Conservation (phyloP, 2,888 invertebrate species). For the Conistra vaccinii region DNA sequence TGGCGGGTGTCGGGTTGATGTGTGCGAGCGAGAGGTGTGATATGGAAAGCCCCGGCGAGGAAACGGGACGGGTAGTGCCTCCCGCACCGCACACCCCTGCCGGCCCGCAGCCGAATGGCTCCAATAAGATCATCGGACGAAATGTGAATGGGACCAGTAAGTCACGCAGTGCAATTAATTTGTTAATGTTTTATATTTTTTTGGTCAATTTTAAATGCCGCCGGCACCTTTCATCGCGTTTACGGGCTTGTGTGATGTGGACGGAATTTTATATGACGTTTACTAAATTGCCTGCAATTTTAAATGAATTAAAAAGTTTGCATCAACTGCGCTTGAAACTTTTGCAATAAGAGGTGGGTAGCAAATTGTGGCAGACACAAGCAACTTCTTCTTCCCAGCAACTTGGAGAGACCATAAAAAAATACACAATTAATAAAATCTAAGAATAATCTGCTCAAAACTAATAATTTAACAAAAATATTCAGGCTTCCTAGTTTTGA, state of each 20-base stretch:
- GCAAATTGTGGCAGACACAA: not conserved
- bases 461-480: not conserved
- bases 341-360: not conserved
- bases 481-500: not conserved
- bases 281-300: conserved; percentile 38
- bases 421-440: not conserved
- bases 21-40: conserved; percentile 87
- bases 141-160: conserved; percentile 92
- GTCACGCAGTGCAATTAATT: conserved; percentile 78
- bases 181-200: conserved; percentile 60
- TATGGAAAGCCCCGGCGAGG: conserved; percentile 89
- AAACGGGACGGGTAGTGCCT: conserved; percentile 85
- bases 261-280: conserved; percentile 37
- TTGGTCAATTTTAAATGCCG: conserved; percentile 43
- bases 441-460: not conserved
- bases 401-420: too few species aligned
- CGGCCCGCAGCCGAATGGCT: conserved; percentile 87
- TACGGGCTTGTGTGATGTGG: conserved; percentile 28
- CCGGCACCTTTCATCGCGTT: conserved; percentile 45
- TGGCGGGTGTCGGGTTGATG: conserved; percentile 86
- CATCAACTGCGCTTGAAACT: conserved; percentile 8
- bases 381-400: not conserved
- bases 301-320: conserved; percentile 31
- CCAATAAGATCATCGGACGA: conserved; percentile 92
- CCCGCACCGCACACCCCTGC: conserved; percentile 85